phyloP scores from a whole-genome alignment of 2,888 invertebrate genomes.

The Mactromeris polynyma region DNA sequence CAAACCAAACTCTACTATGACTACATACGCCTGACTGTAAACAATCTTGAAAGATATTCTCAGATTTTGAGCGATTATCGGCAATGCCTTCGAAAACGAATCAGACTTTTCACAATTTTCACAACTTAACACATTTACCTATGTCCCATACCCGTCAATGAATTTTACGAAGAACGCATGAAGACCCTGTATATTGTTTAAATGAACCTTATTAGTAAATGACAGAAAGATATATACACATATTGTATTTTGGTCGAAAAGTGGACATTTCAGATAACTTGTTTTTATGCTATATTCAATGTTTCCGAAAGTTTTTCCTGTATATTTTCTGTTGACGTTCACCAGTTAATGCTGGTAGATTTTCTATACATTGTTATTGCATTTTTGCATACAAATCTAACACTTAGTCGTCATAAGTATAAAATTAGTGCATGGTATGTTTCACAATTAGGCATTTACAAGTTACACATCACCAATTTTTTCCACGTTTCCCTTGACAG shows the following conservation, averaged over 20 bases:
- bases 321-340: background rate
- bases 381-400: background rate
- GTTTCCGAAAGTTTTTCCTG: background rate
- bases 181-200: too few species aligned
- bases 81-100: background rate
- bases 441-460: background rate
- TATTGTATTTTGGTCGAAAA: too few species aligned
- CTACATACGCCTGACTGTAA: background rate
- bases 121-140: too few species aligned
- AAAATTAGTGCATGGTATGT: conserved; percentile 1
- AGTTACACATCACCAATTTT: background rate
- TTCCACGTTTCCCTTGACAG: background rate
- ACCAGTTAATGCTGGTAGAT: background rate
- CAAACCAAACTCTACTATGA: background rate
- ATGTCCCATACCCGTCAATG: too few species aligned
- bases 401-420: background rate
- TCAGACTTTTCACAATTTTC: background rate
- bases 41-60: background rate
- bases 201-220: too few species aligned
- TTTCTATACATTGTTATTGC: background rate
- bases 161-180: too few species aligned
- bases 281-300: background rate
- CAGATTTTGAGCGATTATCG: background rate
- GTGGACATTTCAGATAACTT: too few species aligned
- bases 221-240: too few species aligned